These are phyloP conservation scores for Crypturellus undulatus DNA, from an alignment of 2,113 vertebrate species.

Conservation along the genomic window DNA sequence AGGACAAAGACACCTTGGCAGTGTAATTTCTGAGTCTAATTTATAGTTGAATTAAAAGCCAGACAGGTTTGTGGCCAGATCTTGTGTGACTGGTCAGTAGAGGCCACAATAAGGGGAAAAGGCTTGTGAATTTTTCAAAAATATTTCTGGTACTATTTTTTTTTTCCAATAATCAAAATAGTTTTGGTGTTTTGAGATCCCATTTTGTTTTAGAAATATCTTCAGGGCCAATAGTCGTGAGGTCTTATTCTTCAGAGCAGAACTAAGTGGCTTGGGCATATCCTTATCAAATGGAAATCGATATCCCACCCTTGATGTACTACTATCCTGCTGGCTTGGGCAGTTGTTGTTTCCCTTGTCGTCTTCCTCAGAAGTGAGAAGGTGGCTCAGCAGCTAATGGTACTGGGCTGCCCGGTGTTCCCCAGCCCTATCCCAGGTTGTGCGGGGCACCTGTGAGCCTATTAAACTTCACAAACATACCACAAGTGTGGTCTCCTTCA, in stretches of 20 bases:
- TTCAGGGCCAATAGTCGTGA: not conserved
- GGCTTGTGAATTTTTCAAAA: not conserved
- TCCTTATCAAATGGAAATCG: not conserved
- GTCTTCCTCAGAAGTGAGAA: not conserved
- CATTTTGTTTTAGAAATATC: not conserved
- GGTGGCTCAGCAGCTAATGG: not conserved
- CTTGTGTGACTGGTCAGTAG: not conserved
- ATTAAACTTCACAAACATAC: rapidly evolving
- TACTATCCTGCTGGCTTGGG: not conserved
- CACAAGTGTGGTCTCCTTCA: not conserved
- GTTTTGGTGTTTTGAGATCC: not conserved
- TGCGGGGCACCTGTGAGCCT: not conserved
- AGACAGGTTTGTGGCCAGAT: not conserved
- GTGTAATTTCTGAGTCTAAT: not conserved
- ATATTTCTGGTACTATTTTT: not conserved
- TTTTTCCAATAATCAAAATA: not conserved
- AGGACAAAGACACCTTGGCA: not conserved
- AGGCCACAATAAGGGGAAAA: not conserved
- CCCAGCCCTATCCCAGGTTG: not conserved
- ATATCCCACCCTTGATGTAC: not conserved
- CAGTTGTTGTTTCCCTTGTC: not conserved
- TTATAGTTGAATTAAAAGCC: not conserved
- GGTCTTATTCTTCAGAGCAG: not conserved
- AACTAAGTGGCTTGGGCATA: not conserved
- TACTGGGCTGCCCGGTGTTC: not conserved